phyloP scores from a whole-genome alignment of 2,888 invertebrate genomes.

The Acheta domesticus region DNA sequence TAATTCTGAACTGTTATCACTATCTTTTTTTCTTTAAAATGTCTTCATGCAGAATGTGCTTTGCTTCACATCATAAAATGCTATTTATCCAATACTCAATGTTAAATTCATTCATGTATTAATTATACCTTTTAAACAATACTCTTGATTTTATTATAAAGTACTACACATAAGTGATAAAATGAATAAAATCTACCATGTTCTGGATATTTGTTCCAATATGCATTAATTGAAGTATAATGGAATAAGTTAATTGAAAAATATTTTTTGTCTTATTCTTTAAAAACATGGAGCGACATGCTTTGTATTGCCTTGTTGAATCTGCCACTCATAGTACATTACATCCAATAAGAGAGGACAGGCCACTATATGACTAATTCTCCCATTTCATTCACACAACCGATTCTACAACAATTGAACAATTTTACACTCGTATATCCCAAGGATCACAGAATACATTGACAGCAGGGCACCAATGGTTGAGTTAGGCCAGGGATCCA shows the following conservation, averaged over 20 bases:
- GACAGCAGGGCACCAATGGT: neutral
- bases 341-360: neutral
- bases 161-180: neutral
- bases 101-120: too few relatives aligned
- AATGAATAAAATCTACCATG: neutral
- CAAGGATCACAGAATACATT: slow-evolving; percentile 12
- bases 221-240: neutral
- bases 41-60: too few relatives aligned
- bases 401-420: neutral
- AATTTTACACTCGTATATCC: neutral
- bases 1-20: too few relatives aligned
- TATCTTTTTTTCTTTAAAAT: too few relatives aligned
- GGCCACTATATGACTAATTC: neutral
- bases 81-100: too few relatives aligned
- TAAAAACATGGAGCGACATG: neutral
- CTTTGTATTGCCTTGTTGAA: neutral
- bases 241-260: neutral
- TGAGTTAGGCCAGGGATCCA: neutral
- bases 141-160: neutral
- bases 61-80: too few relatives aligned
- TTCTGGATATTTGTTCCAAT: neutral
- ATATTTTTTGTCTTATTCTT: neutral
- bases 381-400: neutral
- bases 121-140: too few relatives aligned
- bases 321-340: neutral